These are phyloP conservation scores for Pipra filicauda DNA, from an alignment of 2,113 vertebrate genomes.

Conservation along the genomic window DNA sequence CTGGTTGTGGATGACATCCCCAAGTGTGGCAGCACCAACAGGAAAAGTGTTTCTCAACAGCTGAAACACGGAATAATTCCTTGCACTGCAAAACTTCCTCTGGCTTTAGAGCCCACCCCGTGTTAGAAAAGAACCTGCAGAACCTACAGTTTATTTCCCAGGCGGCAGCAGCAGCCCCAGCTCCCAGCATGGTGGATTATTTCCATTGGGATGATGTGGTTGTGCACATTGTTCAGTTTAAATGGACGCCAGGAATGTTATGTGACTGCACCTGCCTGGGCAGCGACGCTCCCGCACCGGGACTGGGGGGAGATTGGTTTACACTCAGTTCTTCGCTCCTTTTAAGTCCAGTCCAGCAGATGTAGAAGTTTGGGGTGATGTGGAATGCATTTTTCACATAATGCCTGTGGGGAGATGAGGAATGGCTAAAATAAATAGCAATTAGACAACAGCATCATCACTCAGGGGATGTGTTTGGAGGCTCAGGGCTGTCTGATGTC, in stretches of 20 bases:
- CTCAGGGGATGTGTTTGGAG: background rate
- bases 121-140: background rate
- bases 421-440: slow-evolving; percentile 61
- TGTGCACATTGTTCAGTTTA: slow-evolving; percentile 78
- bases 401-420: slow-evolving; percentile 64
- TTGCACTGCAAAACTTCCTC: background rate
- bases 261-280: slow-evolving; percentile 78
- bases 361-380: slow-evolving; percentile 64
- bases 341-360: slow-evolving; percentile 77
- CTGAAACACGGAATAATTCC: background rate
- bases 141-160: background rate
- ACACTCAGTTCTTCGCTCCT: slow-evolving; percentile 74
- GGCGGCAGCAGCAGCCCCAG: background rate
- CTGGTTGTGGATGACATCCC: rapidly evolving
- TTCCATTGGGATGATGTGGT: slow-evolving; percentile 75
- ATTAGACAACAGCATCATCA: slow-evolving; percentile 40
- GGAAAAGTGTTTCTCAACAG: background rate
- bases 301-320: slow-evolving; percentile 78
- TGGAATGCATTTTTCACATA: slow-evolving; percentile 64
- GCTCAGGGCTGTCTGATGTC: background rate
- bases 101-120: background rate
- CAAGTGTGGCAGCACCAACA: rapidly evolving
- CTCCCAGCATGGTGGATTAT: slow-evolving; percentile 64
- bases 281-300: slow-evolving; percentile 65
- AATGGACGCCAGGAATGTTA: slow-evolving; percentile 84